phyloP scores from a whole-genome alignment of 2,888 invertebrate species.

The Synergus umbraculus region DNA sequence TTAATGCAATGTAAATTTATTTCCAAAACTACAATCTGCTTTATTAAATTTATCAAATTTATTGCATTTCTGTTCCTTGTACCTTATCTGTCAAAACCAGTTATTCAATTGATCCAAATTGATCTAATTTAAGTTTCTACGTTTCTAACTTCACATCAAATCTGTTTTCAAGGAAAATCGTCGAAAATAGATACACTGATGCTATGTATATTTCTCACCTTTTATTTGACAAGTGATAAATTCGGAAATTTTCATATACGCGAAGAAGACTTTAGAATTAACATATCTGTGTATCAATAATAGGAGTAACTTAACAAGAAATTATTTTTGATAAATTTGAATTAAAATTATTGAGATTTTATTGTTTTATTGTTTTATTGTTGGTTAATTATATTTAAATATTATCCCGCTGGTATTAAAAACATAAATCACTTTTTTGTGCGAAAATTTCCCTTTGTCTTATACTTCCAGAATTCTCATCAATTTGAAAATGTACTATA shows the following conservation, averaged over 20 bases:
- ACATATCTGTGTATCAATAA: not conserved
- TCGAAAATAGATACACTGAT: constrained; percentile 2
- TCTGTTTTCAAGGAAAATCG: constrained; percentile 7
- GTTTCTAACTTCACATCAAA: not conserved
- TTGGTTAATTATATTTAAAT: no score
- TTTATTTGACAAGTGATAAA: not conserved
- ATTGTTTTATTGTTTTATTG: not conserved
- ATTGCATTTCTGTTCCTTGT: not conserved
- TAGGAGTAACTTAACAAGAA: constrained; percentile 11
- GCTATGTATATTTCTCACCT: not conserved
- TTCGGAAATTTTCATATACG: not conserved
- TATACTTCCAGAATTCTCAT: no score
- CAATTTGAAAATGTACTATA: no score
- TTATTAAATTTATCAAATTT: not conserved
- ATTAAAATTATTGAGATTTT: not conserved
- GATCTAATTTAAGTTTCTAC: not conserved
- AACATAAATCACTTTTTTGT: no score
- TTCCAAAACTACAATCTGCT: not conserved
- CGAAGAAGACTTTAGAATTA: not conserved
- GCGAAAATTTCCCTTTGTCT: no score
- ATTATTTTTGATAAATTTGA: constrained; percentile 28
- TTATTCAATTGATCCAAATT: constrained; percentile 19
- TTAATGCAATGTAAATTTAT: not conserved
- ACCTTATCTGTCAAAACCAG: not conserved
- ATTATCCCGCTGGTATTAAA: no score